phyloP scores from a whole-genome alignment of 2,113 vertebrate genomes.

The Seriola dumerili region DNA sequence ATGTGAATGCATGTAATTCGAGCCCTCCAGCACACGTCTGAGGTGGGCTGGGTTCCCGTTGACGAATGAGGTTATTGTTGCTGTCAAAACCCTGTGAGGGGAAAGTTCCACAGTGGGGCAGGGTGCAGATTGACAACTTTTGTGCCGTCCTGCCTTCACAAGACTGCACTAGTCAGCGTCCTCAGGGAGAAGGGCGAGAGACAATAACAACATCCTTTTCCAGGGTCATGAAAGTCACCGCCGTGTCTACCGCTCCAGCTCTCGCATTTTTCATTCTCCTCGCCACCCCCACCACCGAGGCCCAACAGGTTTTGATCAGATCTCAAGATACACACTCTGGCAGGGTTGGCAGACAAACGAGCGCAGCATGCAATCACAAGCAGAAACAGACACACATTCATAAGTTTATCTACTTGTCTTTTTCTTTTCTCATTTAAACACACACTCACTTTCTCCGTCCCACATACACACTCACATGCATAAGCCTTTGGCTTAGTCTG shows the following conservation, averaged over 20 bases:
- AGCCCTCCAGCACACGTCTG: constrained; percentile 30
- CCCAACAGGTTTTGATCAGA: constrained; percentile 62
- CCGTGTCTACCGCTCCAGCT: constrained; percentile 35
- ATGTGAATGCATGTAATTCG: constrained; percentile 34
- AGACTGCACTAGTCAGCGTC: constrained; percentile 60
- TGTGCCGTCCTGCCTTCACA: constrained; percentile 50
- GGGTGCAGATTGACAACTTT: constrained; percentile 66
- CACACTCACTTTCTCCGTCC: not conserved
- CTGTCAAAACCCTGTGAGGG: constrained; percentile 51
- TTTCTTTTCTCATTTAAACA: not conserved
- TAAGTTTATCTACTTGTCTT: constrained; percentile 33
- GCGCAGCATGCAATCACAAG: constrained; percentile 60
- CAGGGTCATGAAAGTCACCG: constrained; percentile 59
- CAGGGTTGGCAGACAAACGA: constrained; percentile 52
- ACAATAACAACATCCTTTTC: constrained; percentile 69
- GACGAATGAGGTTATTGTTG: constrained; percentile 64
- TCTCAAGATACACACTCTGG: constrained; percentile 60
- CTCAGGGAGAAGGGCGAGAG: constrained; percentile 39
- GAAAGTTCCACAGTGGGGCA: constrained; percentile 61
- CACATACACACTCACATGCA: not conserved
- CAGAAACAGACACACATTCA: constrained; percentile 56
- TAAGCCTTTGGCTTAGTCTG: constrained; percentile 28
- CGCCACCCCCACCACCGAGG: not conserved
- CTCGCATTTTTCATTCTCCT: constrained; percentile 32
- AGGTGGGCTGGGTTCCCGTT: constrained; percentile 20